Conservation (phyloP, 1,140 invertebrate genomes). For the Chrysomallon squamiferum region DNA sequence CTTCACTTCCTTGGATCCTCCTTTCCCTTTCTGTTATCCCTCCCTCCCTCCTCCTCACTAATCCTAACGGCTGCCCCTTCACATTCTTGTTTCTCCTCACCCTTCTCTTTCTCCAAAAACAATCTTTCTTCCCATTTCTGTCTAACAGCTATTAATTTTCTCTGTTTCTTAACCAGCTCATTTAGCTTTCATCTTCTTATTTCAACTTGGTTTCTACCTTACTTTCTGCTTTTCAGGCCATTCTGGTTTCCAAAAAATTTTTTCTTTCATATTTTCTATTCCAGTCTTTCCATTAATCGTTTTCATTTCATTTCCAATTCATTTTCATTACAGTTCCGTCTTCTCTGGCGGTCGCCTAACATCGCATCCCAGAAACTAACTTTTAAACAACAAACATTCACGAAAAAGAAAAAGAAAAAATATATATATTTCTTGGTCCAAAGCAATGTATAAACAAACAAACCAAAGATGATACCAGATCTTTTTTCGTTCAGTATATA, state of each 20-base stretch:
- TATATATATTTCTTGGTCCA: too few species aligned
- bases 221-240: not conserved
- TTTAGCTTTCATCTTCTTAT: not conserved
- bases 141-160: not conserved
- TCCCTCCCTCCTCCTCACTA: not conserved
- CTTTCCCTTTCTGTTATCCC: not conserved
- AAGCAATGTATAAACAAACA: too few species aligned
- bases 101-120: not conserved
- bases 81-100: not conserved
- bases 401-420: too few species aligned
- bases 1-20: not conserved
- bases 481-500: too few species aligned
- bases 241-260: not conserved
- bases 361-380: too few species aligned
- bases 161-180: not conserved
- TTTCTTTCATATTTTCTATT: not conserved
- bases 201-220: not conserved
- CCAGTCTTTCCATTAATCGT: not conserved
- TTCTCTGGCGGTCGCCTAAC: too few species aligned
- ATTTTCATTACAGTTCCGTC: too few species aligned
- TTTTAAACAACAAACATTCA: too few species aligned
- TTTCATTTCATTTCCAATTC: not conserved
- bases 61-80: not conserved
- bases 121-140: not conserved
- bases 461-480: too few species aligned